Conservation (phyloP, 2,113 vertebrate species). For the pig (Sus scrofa) region T2T-Sscrofa CM000821.6:22358501-22359000, state of each 20-base stretch:
- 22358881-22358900: not conserved
- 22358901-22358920: not conserved
- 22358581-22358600: not conserved
- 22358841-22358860: no score
- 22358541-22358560: not conserved
- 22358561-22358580: not conserved
- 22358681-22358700: not conserved
- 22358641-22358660: not conserved
- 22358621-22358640: not conserved
- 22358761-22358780: no score
- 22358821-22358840: no score
- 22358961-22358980: not conserved
- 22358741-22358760: no score
- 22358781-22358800: no score
- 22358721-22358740: not conserved
- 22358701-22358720: not conserved
- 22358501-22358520: not conserved
- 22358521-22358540: not conserved
- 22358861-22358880: no score
- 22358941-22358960: not conserved
- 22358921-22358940: accelerated
- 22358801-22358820: no score
- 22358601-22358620: not conserved
- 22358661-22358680: not conserved
- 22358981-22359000: no score